phyloP scores from a whole-genome alignment of 2,888 invertebrate genomes.

The Cerastis rubricosa region DNA sequence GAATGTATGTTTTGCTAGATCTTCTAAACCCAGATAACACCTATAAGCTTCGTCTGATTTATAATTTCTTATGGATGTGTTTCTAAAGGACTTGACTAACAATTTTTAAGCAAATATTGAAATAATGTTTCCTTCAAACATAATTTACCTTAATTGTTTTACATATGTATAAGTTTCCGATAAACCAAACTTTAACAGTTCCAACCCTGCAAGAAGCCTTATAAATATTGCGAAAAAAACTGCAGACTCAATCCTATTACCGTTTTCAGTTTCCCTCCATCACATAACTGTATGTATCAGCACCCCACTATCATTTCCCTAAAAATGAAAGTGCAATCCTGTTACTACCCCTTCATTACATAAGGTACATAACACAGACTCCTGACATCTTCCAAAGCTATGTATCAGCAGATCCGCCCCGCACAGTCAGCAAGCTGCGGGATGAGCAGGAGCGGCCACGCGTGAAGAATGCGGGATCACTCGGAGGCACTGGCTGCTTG shows the following conservation, averaged over 20 bases:
- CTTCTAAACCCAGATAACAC: not conserved
- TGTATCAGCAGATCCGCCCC: conserved; percentile 44
- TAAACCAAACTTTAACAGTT: not conserved
- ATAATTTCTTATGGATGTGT: not conserved
- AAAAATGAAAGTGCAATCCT: conserved; percentile 21
- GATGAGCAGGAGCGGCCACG: conserved; percentile 32
- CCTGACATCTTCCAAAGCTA: conserved; percentile 4
- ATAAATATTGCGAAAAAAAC: not conserved
- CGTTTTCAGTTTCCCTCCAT: not conserved
- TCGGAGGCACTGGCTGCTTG: conserved; percentile 8
- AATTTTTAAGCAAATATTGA: not conserved
- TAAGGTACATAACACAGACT: conserved; percentile 2
- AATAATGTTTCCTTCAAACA: not conserved
- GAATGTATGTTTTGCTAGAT: not conserved
- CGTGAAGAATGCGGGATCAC: conserved; percentile 30
- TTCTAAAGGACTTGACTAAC: not conserved
- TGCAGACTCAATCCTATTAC: conserved; percentile 7
- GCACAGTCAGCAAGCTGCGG: conserved; percentile 43
- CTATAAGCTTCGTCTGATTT: not conserved
- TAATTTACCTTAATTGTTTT: not conserved
- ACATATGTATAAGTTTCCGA: not conserved
- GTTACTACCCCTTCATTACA: conserved; percentile 24
- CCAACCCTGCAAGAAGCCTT: not conserved
- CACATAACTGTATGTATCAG: conserved; percentile 35
- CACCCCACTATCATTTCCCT: conserved; percentile 17